Percentiles rank a stretch among this genome's conserved stretches.
phyloP scores from a whole-genome alignment of 2,797 vertebrate species.

The Pantherophis vulpinus region DNA sequence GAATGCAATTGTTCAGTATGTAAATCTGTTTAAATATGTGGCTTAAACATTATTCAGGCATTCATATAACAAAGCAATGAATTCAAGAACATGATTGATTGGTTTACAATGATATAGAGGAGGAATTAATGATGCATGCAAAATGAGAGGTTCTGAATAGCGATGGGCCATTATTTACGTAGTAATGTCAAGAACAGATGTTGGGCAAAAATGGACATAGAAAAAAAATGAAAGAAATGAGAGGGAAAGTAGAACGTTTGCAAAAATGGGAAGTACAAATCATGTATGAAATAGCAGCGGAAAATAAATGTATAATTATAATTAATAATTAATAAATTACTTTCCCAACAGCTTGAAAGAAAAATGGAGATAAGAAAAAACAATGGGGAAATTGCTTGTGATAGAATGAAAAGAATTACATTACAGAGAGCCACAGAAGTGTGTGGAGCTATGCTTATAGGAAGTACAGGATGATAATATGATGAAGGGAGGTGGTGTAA shows the following conservation, averaged over 20 bases:
- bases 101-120: neutral
- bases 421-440: neutral
- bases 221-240: neutral
- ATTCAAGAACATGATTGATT: neutral
- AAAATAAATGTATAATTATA: neutral
- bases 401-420: neutral
- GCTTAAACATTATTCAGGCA: neutral
- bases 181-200: neutral
- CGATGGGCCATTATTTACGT: neutral
- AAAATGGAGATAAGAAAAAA: neutral
- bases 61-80: neutral
- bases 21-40: neutral
- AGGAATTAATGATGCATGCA: neutral
- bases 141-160: neutral
- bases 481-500: neutral
- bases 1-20: neutral
- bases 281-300: neutral
- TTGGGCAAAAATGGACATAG: neutral
- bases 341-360: neutral
- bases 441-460: neutral
- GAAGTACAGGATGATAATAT: neutral
- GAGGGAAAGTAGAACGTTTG: neutral
- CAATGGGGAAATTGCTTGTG: neutral
- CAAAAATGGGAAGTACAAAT: neutral
- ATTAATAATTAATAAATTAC: neutral